Conservation (phyloP, 2,888 invertebrate genomes). For the Sphaerophoria taeniata region DNA sequence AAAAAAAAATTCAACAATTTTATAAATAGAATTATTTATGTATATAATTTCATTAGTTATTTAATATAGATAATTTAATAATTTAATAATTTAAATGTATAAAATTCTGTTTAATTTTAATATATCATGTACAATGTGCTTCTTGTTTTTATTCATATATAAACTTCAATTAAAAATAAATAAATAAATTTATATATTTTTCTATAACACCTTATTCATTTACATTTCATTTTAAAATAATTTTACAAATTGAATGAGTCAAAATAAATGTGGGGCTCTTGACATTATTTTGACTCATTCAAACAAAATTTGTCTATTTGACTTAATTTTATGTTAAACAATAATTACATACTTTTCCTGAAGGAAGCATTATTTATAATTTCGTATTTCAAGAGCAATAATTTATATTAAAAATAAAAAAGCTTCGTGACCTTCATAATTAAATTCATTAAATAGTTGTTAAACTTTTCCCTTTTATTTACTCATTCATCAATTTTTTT, state of each 20-base stretch:
- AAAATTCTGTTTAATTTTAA: slow-evolving; percentile 2
- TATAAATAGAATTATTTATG: no score
- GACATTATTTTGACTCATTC: slow-evolving; percentile 66
- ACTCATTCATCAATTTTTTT: neutral
- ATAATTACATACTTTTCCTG: neutral
- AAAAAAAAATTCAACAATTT: slow-evolving; percentile 13
- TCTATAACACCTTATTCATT: slow-evolving; percentile 13
- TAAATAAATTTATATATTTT: neutral
- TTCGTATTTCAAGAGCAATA: neutral
- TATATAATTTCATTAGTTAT: neutral
- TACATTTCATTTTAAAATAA: slow-evolving; percentile 5
- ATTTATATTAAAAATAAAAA: neutral
- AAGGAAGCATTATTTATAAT: neutral
- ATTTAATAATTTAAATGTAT: slow-evolving; percentile 18
- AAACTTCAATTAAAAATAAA: no score
- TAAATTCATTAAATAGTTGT: neutral
- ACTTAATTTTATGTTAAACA: neutral
- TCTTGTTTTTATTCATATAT: no score
- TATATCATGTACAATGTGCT: slow-evolving; percentile 4
- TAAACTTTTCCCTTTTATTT: slow-evolving; percentile 3
- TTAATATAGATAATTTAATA: slow-evolving; percentile 12
- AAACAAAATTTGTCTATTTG: slow-evolving; percentile 28
- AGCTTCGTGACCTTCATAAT: neutral
- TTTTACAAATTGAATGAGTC: slow-evolving; percentile 64
- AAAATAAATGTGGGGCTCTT: slow-evolving; percentile 72